These are phyloP conservation scores for Malacoraja senta DNA, from an alignment of 2,797 vertebrate species.

Conservation along the genomic window DNA sequence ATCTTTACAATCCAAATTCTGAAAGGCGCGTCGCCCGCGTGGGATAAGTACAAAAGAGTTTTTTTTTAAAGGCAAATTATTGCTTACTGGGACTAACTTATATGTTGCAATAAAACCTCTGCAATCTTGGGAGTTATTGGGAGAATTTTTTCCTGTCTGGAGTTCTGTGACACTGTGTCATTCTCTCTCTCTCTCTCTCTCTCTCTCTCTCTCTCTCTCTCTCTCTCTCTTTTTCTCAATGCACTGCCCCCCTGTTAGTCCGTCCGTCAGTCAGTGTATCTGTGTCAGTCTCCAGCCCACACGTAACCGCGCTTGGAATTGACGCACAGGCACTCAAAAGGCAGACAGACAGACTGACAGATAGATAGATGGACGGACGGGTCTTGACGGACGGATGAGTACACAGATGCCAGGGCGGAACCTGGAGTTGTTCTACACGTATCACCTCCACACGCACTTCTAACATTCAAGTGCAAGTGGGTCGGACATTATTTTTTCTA, in stretches of 20 bases:
- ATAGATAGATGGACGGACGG: constrained; percentile 49
- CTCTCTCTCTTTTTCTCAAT: not conserved
- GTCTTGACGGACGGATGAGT: constrained; percentile 56
- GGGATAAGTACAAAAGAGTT: not conserved
- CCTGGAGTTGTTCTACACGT: constrained; percentile 54
- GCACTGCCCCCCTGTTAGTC: constrained; percentile 31
- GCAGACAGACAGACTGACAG: constrained; percentile 42
- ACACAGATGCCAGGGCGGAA: constrained; percentile 62
- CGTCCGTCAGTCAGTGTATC: constrained; percentile 34
- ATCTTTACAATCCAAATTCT: not conserved
- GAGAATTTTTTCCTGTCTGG: not conserved
- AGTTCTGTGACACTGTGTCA: not conserved
- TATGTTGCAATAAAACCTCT: not conserved
- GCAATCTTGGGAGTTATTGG: not conserved
- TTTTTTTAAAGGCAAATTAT: not conserved
- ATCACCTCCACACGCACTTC: constrained; percentile 49
- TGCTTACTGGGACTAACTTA: not conserved
- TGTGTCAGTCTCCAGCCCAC: constrained; percentile 32
- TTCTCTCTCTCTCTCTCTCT: not conserved
- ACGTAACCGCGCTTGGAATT: constrained; percentile 22
- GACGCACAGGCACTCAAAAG: constrained; percentile 26
- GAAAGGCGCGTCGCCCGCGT: not conserved
- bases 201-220: not conserved
- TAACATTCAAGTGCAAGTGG: constrained; percentile 49
- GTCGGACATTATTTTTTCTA: constrained; percentile 41